phyloP scores from a whole-genome alignment of 2,113 vertebrate species.

The Haplochromis vanheusdeni region DNA sequence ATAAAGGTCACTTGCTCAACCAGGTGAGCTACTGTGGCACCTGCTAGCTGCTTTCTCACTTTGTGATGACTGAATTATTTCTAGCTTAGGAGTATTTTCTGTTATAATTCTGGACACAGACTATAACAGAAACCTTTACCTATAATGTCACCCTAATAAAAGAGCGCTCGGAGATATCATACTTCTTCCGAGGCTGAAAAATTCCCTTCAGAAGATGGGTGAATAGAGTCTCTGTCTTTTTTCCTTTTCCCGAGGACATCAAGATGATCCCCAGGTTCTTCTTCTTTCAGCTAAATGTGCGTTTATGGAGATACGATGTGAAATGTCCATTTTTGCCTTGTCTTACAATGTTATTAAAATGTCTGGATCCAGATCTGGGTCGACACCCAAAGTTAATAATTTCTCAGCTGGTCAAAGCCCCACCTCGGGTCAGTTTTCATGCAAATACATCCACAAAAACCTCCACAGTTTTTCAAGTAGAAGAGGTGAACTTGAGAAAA shows the following conservation, averaged over 20 bases:
- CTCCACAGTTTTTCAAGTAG: background rate
- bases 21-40: background rate
- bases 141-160: background rate
- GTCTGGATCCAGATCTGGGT: background rate
- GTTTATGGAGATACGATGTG: background rate
- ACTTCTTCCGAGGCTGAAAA: background rate
- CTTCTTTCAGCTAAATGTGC: background rate
- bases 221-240: background rate
- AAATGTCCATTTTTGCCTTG: background rate
- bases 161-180: background rate
- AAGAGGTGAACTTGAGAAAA: background rate
- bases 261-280: background rate
- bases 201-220: accelerated
- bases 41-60: background rate
- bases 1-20: background rate
- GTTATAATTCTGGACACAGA: background rate
- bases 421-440: background rate
- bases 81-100: background rate
- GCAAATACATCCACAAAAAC: background rate
- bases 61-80: background rate
- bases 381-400: background rate
- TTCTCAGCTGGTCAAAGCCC: background rate
- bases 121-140: background rate
- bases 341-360: background rate
- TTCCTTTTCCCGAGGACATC: background rate